phyloP scores from a whole-genome alignment of 2,113 vertebrate species.

The Xyliphius kryptos region DNA sequence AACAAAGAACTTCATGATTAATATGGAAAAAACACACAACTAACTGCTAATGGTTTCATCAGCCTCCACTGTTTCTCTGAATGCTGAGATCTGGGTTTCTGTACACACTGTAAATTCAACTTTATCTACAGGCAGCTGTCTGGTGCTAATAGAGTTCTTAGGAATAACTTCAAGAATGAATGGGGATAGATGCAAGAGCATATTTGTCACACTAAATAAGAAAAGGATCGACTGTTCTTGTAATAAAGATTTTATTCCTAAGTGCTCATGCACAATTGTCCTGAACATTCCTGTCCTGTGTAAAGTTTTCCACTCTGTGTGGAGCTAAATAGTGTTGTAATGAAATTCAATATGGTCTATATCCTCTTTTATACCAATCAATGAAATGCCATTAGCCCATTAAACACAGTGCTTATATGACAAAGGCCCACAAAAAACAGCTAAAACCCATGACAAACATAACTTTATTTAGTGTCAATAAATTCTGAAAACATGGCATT shows the following conservation, averaged over 20 bases:
- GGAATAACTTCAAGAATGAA: background rate
- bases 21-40: background rate
- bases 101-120: background rate
- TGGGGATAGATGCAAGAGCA: background rate
- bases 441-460: too few species aligned
- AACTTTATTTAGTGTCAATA: too few species aligned
- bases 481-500: too few species aligned
- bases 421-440: slow-evolving; percentile 2
- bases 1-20: too few species aligned
- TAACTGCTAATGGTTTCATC: background rate
- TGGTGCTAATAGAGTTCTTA: background rate
- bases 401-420: slow-evolving; percentile 18
- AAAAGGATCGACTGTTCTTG: slow-evolving; percentile 1
- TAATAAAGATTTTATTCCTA: background rate
- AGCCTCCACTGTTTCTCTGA: too few species aligned
- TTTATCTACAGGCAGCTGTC: slow-evolving; percentile 2
- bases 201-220: background rate
- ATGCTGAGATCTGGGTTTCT: background rate
- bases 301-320: background rate
- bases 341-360: slow-evolving; percentile 7
- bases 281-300: background rate
- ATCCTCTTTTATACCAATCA: slow-evolving; percentile 14
- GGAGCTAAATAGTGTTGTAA: background rate
- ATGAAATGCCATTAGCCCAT: slow-evolving; percentile 33
- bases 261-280: too few species aligned